Evolutionary conservation across 1,140 invertebrate genomes (phyloP).

Genomic region (Sesamia nonagrioides): DNA sequence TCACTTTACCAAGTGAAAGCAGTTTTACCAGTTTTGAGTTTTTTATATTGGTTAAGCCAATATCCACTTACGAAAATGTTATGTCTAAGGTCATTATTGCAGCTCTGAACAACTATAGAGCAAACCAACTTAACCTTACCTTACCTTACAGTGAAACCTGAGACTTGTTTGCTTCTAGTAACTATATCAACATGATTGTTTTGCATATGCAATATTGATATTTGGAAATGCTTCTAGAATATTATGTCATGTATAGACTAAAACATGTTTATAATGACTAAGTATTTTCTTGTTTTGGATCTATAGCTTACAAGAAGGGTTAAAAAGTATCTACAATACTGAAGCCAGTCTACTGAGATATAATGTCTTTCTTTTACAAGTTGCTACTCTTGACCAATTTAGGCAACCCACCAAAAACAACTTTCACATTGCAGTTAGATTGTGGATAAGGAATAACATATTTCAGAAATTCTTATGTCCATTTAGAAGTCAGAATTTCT

Average conservation of each 20-base stretch:
- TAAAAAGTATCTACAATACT: too few species aligned
- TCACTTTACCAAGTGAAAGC: constrained; percentile 81
- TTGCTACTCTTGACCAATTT: too few species aligned
- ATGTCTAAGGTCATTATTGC: constrained; percentile 56
- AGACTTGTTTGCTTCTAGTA: not conserved
- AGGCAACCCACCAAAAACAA: too few species aligned
- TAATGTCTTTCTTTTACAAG: too few species aligned
- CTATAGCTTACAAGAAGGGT: too few species aligned
- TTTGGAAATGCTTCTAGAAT: not conserved
- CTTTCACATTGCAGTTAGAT: too few species aligned
- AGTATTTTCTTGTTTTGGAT: not conserved
- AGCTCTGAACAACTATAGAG: not conserved
- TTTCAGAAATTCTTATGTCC: too few species aligned
- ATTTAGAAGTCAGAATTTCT: too few species aligned
- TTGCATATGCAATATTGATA: constrained; percentile 9
- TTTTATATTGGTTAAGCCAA: constrained; percentile 70
- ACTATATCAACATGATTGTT: not conserved
- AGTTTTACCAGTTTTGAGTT: constrained; percentile 79
- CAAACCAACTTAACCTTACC: not conserved
- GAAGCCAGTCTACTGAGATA: too few species aligned
- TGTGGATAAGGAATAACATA: too few species aligned
- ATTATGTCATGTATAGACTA: not conserved
- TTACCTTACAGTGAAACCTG: not conserved
- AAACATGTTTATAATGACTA: not conserved
- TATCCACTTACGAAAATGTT: constrained; percentile 74